Percentiles rank a stretch among this genome's conserved stretches.
phyloP scores from a whole-genome alignment of 2,797 vertebrate species.

The Manis pentadactyla region DNA sequence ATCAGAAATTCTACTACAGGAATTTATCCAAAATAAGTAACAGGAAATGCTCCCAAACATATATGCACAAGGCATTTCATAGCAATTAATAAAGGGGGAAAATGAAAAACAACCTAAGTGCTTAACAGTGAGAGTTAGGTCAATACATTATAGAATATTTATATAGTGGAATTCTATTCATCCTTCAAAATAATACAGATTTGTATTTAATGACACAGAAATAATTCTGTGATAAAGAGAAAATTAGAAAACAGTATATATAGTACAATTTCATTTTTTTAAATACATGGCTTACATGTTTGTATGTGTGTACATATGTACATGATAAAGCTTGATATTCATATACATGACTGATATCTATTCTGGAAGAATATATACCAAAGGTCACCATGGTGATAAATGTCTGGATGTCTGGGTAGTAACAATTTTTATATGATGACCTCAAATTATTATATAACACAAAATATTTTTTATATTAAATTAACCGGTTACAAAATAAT shows the following conservation, averaged over 20 bases:
- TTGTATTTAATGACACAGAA: not conserved
- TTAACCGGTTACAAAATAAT: not conserved
- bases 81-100: not conserved
- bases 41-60: not conserved
- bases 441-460: not conserved
- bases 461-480: not conserved
- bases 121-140: not conserved
- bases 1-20: not conserved
- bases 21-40: not conserved
- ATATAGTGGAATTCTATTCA: not conserved
- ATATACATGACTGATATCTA: not conserved
- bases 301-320: not conserved
- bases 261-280: not conserved
- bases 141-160: not conserved
- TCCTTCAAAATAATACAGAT: not conserved
- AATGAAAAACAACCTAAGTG: not conserved
- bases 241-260: not conserved
- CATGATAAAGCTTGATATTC: not conserved
- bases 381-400: not conserved
- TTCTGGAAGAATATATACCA: not conserved
- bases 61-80: not conserved
- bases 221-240: slow-evolving; percentile 8
- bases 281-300: not conserved
- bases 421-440: not conserved
- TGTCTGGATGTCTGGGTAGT: not conserved